Base-by-base conservation (phyloP, 2,797 vertebrate genomes). In the Ambastaia sidthimunki region DNA sequence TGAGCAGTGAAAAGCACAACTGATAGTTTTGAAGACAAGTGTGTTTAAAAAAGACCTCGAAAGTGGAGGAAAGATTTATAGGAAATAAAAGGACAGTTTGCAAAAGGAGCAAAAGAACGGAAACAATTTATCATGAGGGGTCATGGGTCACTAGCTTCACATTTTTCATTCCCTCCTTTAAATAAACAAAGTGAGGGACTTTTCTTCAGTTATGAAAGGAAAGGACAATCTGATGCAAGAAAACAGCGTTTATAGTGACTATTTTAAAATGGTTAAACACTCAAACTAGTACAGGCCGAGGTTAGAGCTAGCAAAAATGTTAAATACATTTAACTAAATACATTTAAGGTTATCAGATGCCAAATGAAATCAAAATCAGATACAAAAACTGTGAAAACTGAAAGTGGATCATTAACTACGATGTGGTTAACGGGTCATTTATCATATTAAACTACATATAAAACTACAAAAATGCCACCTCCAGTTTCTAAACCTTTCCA, bases 101-200 rank as follows among this genome's bases (percentile, higher is more conserved):
- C 72, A 67, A 75, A 85, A 79, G 77, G 34, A 18, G 19, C 47
- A 37, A 77, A 72, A 66, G 77, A 87, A 82, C 65, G 44, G 78
- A 86, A 81, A 78, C 83, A 83, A 80, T 83, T 89, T 85, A 89
- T 85, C 76, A 80, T 73, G 41, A 83, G 68, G 76, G 83, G 74
- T 65, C 68, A 81, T 16, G 60, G 80, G 80, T 88, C 79, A 59
- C 37, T 31, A 69, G 63, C 66, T 82, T 19, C 60, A 48, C 67
- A 77, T 83, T 80, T 76, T 80, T 41, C 37, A 41, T 48, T 76
- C 31, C 47, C 50, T 74, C 48, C 1, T 5, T 59, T 59, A 62
- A 74, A 80, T 78, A 86, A 73, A 82, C 68, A 55, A 7, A 23
- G 48, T 41, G 16, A 18, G 70, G 21, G 60, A 57, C 66, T n/a